Conservation (phyloP, 2,888 invertebrate genomes). For the Pegoplata infirma region DNA sequence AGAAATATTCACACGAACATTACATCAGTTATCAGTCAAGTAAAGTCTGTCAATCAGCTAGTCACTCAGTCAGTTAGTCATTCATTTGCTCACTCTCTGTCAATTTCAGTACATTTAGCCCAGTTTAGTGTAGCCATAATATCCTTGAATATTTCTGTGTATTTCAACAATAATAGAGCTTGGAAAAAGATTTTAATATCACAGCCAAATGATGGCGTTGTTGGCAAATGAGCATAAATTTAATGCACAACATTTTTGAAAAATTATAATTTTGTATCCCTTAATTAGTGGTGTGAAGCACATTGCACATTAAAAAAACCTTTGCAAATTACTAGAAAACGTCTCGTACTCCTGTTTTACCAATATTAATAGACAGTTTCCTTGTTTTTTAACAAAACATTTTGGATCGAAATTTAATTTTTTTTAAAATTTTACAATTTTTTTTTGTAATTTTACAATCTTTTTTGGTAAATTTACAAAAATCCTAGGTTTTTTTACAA, state of each 20-base stretch:
- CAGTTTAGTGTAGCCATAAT: conserved; percentile 2
- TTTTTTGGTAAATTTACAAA: too few relatives aligned
- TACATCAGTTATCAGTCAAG: conserved; percentile 22
- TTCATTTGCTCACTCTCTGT: conserved; percentile 34
- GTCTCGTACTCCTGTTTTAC: too few relatives aligned
- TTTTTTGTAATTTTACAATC: too few relatives aligned
- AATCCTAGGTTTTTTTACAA: too few relatives aligned
- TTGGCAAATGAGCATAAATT: conserved; percentile 58
- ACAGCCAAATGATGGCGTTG: conserved; percentile 48
- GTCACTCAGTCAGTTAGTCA: conserved; percentile 31
- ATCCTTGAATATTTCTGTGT: conserved; percentile 13
- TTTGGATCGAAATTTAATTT: too few relatives aligned
- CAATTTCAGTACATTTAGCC: conserved; percentile 37
- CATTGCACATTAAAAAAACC: too few relatives aligned
- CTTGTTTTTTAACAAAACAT: too few relatives aligned
- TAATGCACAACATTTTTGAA: conserved; percentile 50
- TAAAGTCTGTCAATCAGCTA: conserved; percentile 9
- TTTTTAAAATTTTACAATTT: too few relatives aligned
- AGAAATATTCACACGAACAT: background rate
- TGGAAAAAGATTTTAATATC: conserved; percentile 45
- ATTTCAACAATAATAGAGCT: conserved; percentile 54
- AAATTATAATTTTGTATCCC: conserved; percentile 17
- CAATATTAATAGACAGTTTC: too few relatives aligned
- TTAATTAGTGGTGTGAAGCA: too few relatives aligned
- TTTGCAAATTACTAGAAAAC: too few relatives aligned